phyloP scores from a whole-genome alignment of 2,113 vertebrate species.

The Callipepla squamata region DNA sequence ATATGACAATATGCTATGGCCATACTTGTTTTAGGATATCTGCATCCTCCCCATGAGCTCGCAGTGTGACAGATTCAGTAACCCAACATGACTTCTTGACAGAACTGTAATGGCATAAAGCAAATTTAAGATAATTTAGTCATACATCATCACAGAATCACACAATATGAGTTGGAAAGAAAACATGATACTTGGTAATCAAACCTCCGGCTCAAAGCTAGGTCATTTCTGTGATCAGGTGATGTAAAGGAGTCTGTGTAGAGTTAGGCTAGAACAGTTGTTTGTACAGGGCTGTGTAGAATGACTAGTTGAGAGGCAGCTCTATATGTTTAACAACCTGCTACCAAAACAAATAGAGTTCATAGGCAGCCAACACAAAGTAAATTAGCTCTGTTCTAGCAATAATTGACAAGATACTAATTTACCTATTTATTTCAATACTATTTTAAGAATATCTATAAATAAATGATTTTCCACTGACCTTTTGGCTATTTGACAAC shows the following conservation, averaged over 20 bases:
- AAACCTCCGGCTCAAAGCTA: background rate
- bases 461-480: background rate
- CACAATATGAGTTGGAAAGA: background rate
- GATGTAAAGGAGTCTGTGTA: background rate
- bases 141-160: background rate
- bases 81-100: background rate
- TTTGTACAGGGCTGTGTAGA: background rate
- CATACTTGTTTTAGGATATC: background rate
- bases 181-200: background rate
- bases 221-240: background rate
- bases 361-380: background rate
- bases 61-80: background rate
- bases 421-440: background rate
- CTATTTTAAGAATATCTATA: background rate
- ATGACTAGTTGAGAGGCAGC: background rate
- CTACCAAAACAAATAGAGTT: background rate
- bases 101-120: background rate
- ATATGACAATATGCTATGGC: background rate
- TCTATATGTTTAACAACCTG: background rate
- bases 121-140: background rate
- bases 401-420: background rate
- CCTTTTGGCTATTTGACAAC: background rate
- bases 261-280: background rate
- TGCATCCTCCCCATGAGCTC: background rate
- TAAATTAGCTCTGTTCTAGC: background rate